Evolutionary conservation across 2,113 vertebrate species (phyloP).

Genomic region (Etheostoma spectabile): DNA sequence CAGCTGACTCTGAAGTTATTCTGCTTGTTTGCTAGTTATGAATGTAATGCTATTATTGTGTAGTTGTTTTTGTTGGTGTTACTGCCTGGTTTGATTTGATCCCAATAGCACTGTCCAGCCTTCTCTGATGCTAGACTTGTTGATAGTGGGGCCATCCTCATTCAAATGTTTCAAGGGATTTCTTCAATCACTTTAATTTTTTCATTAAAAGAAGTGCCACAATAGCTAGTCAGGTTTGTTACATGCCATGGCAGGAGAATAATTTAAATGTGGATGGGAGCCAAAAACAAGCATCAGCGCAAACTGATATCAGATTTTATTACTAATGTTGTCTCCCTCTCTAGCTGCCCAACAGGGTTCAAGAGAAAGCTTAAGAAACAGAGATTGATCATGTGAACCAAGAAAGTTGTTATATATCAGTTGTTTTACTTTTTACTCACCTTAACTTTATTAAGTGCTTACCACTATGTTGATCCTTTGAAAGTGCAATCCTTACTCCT

Average conservation of each 20-base stretch:
- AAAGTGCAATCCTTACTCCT: neutral
- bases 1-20: neutral
- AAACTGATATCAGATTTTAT: conserved; percentile 4
- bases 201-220: conserved; percentile 28
- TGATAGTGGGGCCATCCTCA: neutral
- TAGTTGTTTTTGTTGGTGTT: neutral
- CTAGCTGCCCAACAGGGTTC: neutral
- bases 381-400: neutral
- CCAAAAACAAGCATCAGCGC: conserved; percentile 3
- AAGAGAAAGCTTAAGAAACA: neutral
- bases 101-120: neutral
- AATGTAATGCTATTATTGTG: neutral
- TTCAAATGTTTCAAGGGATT: neutral
- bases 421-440: neutral
- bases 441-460: conserved; percentile 6
- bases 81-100: conserved; percentile 4
- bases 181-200: neutral
- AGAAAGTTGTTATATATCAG: neutral
- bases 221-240: conserved; percentile 19
- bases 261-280: neutral
- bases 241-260: neutral
- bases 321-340: neutral
- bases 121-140: conserved; percentile 4
- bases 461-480: neutral
- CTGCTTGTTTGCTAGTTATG: neutral